phyloP scores from a whole-genome alignment of 2,888 invertebrate species.

The Plemyria rubiginata region DNA sequence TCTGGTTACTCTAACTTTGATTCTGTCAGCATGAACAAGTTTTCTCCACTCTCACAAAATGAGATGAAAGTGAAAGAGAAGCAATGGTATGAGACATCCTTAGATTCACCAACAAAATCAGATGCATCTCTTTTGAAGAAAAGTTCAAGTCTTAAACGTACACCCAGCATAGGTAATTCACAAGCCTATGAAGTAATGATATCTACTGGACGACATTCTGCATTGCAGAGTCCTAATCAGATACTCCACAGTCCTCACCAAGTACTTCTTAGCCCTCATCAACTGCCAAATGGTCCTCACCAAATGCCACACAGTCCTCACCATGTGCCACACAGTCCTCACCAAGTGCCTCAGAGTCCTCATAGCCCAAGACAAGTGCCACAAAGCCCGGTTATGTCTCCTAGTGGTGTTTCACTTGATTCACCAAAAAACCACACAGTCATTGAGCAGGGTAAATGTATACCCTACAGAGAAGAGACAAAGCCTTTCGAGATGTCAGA shows the following conservation, averaged over 20 bases:
- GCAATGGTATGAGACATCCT: conserved; percentile 89
- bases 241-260: conserved; percentile 61
- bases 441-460: conserved; percentile 94
- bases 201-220: conserved; percentile 74
- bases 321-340: conserved; percentile 59
- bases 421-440: conserved; percentile 93
- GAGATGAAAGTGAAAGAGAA: conserved; percentile 83
- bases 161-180: conserved; percentile 83
- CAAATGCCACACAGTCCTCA: conserved; percentile 58
- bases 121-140: conserved; percentile 67
- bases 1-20: conserved; percentile 77
- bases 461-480: conserved; percentile 96
- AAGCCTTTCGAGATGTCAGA: conserved; percentile 99
- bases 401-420: conserved; percentile 86
- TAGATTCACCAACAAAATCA: conserved; percentile 84
- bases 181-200: conserved; percentile 79
- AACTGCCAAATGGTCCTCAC: conserved; percentile 64
- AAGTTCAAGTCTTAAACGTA: conserved; percentile 79
- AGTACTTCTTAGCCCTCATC: conserved; percentile 48
- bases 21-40: conserved; percentile 73
- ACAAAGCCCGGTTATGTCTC: conserved; percentile 70
- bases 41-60: conserved; percentile 71
- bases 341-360: conserved; percentile 60
- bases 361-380: conserved; percentile 58
- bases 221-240: conserved; percentile 74